phyloP scores from a whole-genome alignment of 2,113 vertebrate species.

The Craseonycteris thonglongyai region DNA sequence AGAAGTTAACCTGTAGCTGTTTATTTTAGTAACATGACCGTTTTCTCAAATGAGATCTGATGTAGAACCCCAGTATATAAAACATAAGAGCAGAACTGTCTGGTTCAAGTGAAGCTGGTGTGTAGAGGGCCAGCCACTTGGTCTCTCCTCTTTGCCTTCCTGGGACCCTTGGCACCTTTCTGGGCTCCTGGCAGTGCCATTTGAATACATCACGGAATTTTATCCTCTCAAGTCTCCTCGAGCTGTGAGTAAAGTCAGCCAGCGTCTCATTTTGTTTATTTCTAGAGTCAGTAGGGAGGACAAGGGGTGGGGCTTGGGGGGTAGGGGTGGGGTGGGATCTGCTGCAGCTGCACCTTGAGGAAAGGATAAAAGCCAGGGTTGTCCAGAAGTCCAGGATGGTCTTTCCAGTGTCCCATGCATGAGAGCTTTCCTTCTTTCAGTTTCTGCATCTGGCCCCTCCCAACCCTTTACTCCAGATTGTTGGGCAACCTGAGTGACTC shows the following conservation, averaged over 20 bases:
- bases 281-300: background rate
- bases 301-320: too few species aligned
- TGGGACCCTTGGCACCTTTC: background rate
- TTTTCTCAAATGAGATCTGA: background rate
- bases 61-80: background rate
- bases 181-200: background rate
- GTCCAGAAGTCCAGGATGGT: background rate
- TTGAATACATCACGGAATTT: background rate
- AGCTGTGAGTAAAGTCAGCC: background rate
- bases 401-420: background rate
- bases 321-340: background rate
- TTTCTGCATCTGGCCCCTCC: background rate
- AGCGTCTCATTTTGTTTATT: background rate
- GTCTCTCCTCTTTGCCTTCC: background rate
- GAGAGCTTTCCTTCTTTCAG: background rate
- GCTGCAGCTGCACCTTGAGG: background rate
- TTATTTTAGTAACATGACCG: conserved; percentile 7
- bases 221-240: background rate
- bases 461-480: background rate
- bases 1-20: background rate
- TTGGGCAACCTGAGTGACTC: background rate
- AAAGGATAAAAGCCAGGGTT: background rate
- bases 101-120: background rate
- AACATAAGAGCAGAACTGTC: background rate
- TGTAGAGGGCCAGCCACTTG: background rate